Conservation (phyloP, 2,797 vertebrate species). For the Chelonia mydas region DNA sequence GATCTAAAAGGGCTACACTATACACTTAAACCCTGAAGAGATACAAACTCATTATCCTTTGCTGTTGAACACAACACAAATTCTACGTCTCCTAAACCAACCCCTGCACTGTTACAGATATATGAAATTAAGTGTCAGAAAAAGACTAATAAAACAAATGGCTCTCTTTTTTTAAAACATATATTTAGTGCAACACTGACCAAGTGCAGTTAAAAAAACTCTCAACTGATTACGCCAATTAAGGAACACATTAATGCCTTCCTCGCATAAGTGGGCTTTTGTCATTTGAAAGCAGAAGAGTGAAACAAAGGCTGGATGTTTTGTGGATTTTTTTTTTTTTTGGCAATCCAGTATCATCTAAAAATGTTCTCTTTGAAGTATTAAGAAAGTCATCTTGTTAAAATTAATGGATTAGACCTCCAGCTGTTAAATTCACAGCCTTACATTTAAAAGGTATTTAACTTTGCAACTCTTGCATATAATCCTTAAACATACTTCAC, state of each 20-base stretch:
- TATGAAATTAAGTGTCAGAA: accelerated
- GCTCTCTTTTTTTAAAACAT: accelerated
- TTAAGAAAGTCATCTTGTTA: conserved; percentile 57
- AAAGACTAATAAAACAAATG: neutral
- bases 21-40: accelerated
- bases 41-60: accelerated
- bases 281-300: conserved; percentile 25
- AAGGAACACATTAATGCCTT: neutral
- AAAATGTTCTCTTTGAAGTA: conserved; percentile 68
- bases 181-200: neutral
- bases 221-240: neutral
- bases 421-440: conserved; percentile 59
- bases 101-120: accelerated
- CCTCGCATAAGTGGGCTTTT: neutral
- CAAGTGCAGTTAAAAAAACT: neutral
- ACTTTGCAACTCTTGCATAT: neutral
- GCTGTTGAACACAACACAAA: neutral
- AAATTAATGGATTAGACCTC: conserved; percentile 65
- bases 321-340: neutral
- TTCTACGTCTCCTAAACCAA: accelerated
- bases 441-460: conserved; percentile 66
- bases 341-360: neutral
- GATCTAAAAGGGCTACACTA: accelerated
- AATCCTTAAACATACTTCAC: conserved; percentile 28
- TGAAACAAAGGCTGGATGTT: neutral